Conservation (phyloP, 2,888 invertebrate genomes). For the Tetropium fuscum region DNA sequence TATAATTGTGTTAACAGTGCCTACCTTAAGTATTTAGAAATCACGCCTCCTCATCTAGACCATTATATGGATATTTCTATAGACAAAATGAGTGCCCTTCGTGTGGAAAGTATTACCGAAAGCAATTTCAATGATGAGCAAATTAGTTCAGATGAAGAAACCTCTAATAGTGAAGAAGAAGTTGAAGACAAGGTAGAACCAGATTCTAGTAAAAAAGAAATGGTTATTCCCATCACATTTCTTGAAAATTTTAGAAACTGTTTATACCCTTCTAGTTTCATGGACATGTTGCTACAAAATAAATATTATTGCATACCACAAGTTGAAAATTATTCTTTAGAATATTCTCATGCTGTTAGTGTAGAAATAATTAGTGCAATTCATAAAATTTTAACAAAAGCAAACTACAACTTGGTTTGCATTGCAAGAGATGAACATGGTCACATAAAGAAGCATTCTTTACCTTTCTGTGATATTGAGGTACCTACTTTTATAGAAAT, state of each 20-base stretch:
- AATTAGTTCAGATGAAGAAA: constrained; percentile 22
- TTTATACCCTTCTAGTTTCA: constrained; percentile 73
- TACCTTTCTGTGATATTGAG: constrained; percentile 36
- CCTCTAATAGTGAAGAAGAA: constrained; percentile 47
- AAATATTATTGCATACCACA: constrained; percentile 77
- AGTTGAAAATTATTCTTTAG: constrained; percentile 75
- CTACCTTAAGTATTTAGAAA: constrained; percentile 71
- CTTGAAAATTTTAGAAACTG: constrained; percentile 72
- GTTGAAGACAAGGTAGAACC: constrained; percentile 25
- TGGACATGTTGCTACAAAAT: constrained; percentile 76
- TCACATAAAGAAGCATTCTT: constrained; percentile 43
- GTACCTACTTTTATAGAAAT: constrained; percentile 62
- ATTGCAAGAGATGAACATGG: constrained; percentile 53
- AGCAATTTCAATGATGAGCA: constrained; percentile 6
- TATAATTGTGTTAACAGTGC: constrained; percentile 73
- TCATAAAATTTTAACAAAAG: constrained; percentile 62
- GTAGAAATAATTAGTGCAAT: constrained; percentile 74
- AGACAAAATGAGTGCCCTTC: constrained; percentile 11
- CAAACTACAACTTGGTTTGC: constrained; percentile 51
- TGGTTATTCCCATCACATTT: constrained; percentile 74
- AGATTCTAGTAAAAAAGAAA: constrained; percentile 33
- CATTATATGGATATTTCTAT: constrained; percentile 26
- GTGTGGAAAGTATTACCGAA: constrained; percentile 18
- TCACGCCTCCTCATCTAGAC: constrained; percentile 26
- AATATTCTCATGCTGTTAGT: constrained; percentile 72